Evolutionary conservation across 2,113 vertebrate species (phyloP).

Genomic region (Sturnus vulgaris): DNA sequence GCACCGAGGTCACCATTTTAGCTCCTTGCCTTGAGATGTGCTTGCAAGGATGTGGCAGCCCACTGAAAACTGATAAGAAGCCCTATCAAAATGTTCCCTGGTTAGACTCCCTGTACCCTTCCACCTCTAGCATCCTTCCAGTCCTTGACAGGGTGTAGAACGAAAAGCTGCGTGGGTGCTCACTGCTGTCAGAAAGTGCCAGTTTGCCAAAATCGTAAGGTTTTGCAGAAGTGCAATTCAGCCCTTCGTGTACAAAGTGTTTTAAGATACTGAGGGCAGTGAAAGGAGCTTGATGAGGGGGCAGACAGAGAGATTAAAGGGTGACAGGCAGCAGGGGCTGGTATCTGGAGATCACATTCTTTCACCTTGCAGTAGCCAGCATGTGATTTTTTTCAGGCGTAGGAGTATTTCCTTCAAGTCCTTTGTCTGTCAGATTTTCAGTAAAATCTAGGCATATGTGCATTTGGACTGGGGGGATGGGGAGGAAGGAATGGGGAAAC

Average conservation of each 20-base stretch:
- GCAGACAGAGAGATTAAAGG: not conserved
- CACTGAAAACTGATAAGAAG: not conserved
- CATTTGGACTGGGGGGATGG: not conserved
- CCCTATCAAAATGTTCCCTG: not conserved
- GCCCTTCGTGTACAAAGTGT: not conserved
- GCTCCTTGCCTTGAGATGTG: not conserved
- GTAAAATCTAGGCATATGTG: not conserved
- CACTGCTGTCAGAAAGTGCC: not conserved
- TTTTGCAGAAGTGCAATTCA: not conserved
- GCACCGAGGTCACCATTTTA: not conserved
- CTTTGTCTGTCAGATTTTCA: not conserved
- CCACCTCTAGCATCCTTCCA: not conserved
- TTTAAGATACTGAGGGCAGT: not conserved
- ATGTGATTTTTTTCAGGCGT: not conserved
- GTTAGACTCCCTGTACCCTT: not conserved
- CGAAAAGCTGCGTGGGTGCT: not conserved
- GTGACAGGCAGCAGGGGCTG: not conserved
- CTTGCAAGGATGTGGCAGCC: not conserved
- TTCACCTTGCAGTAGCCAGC: not conserved
- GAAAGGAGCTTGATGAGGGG: not conserved
- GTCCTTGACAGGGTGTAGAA: not conserved
- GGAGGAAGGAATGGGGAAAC: not conserved
- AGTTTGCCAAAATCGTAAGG: accelerated
- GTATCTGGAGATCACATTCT: not conserved
- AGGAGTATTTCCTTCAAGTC: not conserved